phyloP scores from a whole-genome alignment of 2,888 invertebrate genomes.

The Leucania comma region DNA sequence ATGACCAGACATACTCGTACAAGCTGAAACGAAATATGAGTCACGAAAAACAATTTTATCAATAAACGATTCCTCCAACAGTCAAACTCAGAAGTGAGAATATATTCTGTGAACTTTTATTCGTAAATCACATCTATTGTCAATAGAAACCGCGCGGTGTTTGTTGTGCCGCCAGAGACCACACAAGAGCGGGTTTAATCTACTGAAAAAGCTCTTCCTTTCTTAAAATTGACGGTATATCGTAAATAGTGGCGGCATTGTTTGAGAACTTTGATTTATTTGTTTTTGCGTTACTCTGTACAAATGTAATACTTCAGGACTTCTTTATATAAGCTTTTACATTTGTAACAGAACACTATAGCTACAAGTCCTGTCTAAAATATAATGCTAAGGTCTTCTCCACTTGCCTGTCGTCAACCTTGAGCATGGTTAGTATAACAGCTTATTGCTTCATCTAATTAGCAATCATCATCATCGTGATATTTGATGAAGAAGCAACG shows the following conservation, averaged over 20 bases:
- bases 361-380: no score
- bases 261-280: slow-evolving; percentile 28
- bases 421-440: no score
- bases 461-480: no score
- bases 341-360: no score
- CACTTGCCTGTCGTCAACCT: no score
- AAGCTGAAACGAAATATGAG: no score
- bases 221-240: not conserved
- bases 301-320: not conserved
- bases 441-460: no score
- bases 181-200: slow-evolving; percentile 7
- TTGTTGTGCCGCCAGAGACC: not conserved
- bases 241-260: not conserved
- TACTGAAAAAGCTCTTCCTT: slow-evolving; percentile 3
- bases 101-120: not conserved
- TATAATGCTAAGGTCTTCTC: no score
- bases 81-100: not conserved
- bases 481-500: no score
- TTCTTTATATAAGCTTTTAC: no score
- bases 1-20: no score
- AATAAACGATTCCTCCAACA: slow-evolving; percentile 6
- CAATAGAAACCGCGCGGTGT: not conserved
- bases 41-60: not conserved
- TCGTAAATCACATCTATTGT: slow-evolving; percentile 26
- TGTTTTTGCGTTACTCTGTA: slow-evolving; percentile 6